These are phyloP conservation scores for Jordanella pulchra DNA, from an alignment of 2,797 vertebrate genomes.

Conservation along the genomic window DNA sequence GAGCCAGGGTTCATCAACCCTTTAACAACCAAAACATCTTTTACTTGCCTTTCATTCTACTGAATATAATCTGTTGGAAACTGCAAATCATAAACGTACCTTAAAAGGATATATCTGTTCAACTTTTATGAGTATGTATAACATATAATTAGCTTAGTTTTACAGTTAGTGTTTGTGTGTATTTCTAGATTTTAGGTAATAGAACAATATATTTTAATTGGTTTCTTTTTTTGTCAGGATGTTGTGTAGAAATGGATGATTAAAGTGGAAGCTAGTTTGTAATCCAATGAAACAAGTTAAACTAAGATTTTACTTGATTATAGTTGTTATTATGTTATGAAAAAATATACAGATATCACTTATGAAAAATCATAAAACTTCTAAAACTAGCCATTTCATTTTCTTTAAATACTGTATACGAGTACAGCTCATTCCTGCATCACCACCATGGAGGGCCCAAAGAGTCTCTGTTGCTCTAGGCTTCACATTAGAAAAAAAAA, in stretches of 20 bases:
- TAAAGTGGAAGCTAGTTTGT: neutral
- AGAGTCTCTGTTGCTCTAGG: neutral
- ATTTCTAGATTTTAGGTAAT: neutral
- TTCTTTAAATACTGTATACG: neutral
- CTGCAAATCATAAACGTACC: too few relatives aligned
- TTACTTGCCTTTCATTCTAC: too few relatives aligned
- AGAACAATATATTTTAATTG: neutral
- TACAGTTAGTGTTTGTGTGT: too few relatives aligned
- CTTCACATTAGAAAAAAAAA: neutral
- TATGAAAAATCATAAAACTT: neutral
- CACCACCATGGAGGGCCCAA: neutral
- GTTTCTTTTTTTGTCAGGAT: neutral
- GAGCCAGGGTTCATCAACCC: too few relatives aligned
- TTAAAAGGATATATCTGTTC: too few relatives aligned
- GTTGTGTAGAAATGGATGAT: neutral
- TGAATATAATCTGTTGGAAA: too few relatives aligned
- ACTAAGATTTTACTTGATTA: neutral
- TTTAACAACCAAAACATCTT: too few relatives aligned
- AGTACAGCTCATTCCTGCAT: neutral
- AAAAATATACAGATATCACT: neutral
- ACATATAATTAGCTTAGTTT: too few relatives aligned
- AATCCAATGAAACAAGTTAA: neutral
- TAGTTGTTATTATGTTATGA: neutral
- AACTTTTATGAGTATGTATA: too few relatives aligned
- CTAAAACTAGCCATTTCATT: neutral